Evolutionary conservation across 2,113 vertebrate species (phyloP), one percentile per base, ranked within the genome.

Genomic region (Leptodactylus fuscus): DNA sequence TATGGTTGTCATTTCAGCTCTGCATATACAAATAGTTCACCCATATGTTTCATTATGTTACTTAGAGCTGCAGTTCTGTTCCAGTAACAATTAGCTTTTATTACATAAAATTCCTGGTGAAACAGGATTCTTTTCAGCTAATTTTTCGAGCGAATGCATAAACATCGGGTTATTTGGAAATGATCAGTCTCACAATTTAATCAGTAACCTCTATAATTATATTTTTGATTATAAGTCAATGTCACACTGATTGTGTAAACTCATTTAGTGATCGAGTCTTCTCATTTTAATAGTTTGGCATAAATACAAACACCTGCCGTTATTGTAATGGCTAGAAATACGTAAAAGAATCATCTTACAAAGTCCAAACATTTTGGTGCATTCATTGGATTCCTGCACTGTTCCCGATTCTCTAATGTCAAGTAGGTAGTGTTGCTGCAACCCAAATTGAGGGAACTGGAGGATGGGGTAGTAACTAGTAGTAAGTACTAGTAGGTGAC

Each of bases 31-130:
- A 48, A 49, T 49, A 51, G 12, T 29, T 29, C 29, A 49, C 15
- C n/a, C 24, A 51, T 51, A 76, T 49, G 46, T 48, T 76, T 76
- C 44, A 76, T 76, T 51, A 7, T 51, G 73, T 76, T 76, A 51
- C 46, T 76, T 51, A 76, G 41, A 3, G 12, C 13, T 32, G 46
- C 73, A 76, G 32, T 27, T 29, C 20, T 32, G 27, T 51, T 76
- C 46, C 73, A 76, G 5, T 10, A 76, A 20, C 46, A 51, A 49
- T 76, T 76, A 51, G 9, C n/a, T 48, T 51, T 51, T 49, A 32
- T 32, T 76, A 2, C 41, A 32, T 2, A 49, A 48, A 73, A 24
- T 44, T 36, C 7, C 70, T 24, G 13, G 3, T 73, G 20, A 73
- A 44, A 22, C 22, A 24, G 22, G 38, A 24, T 73, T n/a, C 1